Base-by-base conservation (phyloP, 2,797 vertebrate species). In the Clarias platycephalus region DNA sequence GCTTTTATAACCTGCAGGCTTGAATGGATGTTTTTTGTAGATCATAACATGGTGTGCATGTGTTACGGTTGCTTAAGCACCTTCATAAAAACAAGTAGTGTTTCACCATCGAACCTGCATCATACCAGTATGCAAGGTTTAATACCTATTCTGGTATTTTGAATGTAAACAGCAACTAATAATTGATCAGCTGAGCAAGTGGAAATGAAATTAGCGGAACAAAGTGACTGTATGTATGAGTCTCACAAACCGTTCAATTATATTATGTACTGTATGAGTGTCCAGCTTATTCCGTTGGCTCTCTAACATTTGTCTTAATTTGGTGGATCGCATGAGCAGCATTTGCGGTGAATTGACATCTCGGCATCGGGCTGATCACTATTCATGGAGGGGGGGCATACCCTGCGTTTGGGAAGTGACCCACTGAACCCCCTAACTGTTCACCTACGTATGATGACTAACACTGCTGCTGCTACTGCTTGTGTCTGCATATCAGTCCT, bases 401-500 rank as follows among this genome's bases (percentile, higher is more conserved):
- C 80, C 37, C 85, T 88, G 67, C 85, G 85, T 88, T 86, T 87
- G 85, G 86, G 76, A 83, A 82, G 26, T 84, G 81, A 67, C 80
- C 88, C 86, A 53, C 40, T 37, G 64, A 81, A 40, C 86, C 78
- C 57, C 79, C 83, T 89, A 68, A 85, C 88, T 87, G 89, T 88
- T 91, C 67, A 90, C 88, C 90, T 90, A 90, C 87, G 90, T 90
- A 85, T 90, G 75, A 90, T 74, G 84, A 90, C 91, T 85, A 84
- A 89, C 88, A 86, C 81, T 90, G 84, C 86, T 58, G 86, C 89
- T 91, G 91, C 92, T 91, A 53, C 90, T 72, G 93, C 94, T 91
- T 93, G 85, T 93, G 93, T 94, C 93, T 88, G 88, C 81, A 90
- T 93, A 91, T 94, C 92, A 63, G 93, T 93, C 89, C 86, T 86